A percentile compares a stretch with the other conserved stretches of the same genome.
Evolutionary conservation across 2,113 vertebrate species (phyloP).

Genomic region (Xyliphius kryptos): DNA sequence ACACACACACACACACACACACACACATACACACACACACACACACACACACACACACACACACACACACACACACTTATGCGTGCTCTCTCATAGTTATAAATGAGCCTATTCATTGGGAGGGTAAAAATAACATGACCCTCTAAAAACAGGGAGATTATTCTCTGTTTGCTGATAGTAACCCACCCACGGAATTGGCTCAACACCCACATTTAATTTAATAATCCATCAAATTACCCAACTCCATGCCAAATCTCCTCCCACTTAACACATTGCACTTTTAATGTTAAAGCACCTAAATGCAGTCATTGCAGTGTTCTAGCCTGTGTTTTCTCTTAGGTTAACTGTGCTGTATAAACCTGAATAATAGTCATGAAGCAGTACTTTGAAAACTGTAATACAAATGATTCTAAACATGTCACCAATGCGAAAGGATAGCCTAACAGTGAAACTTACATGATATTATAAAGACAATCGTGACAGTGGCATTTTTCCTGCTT

Average conservation of each 20-base stretch:
- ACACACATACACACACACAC: slow-evolving; percentile 28
- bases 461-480: no score
- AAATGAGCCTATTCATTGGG: slow-evolving; percentile 38
- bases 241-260: slow-evolving; percentile 2
- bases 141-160: slow-evolving; percentile 31
- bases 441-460: no score
- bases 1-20: no score
- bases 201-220: slow-evolving; percentile 1
- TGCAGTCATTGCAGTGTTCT: no score
- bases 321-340: no score
- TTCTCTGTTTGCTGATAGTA: slow-evolving; percentile 30
- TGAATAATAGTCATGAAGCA: no score
- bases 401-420: no score
- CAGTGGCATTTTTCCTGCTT: no score
- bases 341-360: no score
- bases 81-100: slow-evolving; percentile 16
- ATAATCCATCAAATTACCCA: not conserved
- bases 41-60: slow-evolving; percentile 10
- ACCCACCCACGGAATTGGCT: slow-evolving; percentile 33
- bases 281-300: not conserved
- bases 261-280: not conserved
- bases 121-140: slow-evolving; percentile 19
- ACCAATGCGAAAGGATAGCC: no score
- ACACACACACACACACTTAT: slow-evolving; percentile 11
- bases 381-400: no score